Base-by-base conservation (phyloP, 2,888 invertebrate species). In the Hypolimnas misippus region DNA sequence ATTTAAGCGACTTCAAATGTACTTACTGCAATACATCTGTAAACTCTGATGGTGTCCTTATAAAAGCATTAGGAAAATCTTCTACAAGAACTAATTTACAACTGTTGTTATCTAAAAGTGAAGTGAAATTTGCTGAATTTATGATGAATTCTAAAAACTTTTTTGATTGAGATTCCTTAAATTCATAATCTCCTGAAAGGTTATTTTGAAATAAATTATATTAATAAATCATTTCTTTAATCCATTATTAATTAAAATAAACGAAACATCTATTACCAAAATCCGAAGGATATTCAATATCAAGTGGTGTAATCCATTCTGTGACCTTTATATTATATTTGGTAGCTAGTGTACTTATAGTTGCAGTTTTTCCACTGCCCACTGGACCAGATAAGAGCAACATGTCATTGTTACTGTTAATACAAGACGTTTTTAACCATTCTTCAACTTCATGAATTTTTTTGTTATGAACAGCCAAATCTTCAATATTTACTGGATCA, bases 221-320 rank as follows among this genome's bases (percentile, higher is more conserved):
- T n/a, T n/a, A n/a, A n/a, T n/a, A n/a, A n/a, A n/a, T n/a, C n/a
- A n/a, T n/a, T n/a, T n/a, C n/a, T n/a, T n/a, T n/a, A n/a, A n/a
- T n/a, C n/a, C n/a, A n/a, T n/a, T n/a, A n/a, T n/a, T n/a, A n/a
- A n/a, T n/a, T n/a, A n/a, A n/a, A n/a, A n/a, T n/a, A n/a, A n/a
- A n/a, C n/a, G n/a, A n/a, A 10, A 40, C 33, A 6, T 42, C 7
- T 25, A 52, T 49, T 78, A 92, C 92, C 92, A 84, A 83, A 85
- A 65, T 93, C 92, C 69, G 92, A 85, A 67, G 94, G 93, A 64
- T 93, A 89, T 59, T 94, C 94, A 72, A 94, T 93, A 82, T 96
- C 96, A 8, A 95, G 72, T 4, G 97, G 97, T 73, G 96, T 97
- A 21, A 95, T 94, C 98, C 98, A 98, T 84, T 98, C 97, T 33